Conservation (phyloP, 1,140 invertebrate genomes). For the Pemphigus obesinymphae region DNA sequence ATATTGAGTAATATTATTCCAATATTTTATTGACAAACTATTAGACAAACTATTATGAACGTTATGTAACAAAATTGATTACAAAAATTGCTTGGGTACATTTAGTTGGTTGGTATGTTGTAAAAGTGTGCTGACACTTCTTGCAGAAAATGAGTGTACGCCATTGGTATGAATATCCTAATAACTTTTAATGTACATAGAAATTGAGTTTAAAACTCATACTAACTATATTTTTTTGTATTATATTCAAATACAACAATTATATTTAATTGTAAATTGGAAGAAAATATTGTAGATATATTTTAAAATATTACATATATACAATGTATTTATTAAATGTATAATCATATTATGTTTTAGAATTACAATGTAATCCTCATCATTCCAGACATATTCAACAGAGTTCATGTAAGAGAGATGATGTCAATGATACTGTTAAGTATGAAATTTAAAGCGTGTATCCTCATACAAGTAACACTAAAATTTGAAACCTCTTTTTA, state of each 20-base stretch:
- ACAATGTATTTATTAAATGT: not conserved
- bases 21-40: too few species aligned
- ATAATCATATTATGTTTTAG: slow-evolving; percentile 48
- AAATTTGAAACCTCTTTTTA: not conserved
- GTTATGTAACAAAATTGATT: too few species aligned
- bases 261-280: too few species aligned
- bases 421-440: slow-evolving; percentile 73
- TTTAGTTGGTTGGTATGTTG: too few species aligned
- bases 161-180: too few species aligned
- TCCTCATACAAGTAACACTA: slow-evolving; percentile 72
- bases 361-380: slow-evolving; percentile 82
- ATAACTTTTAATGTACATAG: too few species aligned
- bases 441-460: slow-evolving; percentile 85
- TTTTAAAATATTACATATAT: not conserved
- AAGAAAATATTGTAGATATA: not conserved
- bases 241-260: not conserved
- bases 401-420: slow-evolving; percentile 79
- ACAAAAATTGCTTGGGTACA: too few species aligned
- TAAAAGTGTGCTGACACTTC: too few species aligned
- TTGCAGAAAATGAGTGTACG: too few species aligned
- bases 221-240: not conserved
- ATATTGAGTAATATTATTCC: too few species aligned
- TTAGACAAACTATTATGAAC: too few species aligned
- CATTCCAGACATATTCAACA: slow-evolving; percentile 86
- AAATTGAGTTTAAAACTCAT: too few species aligned